phyloP scores from a whole-genome alignment of 2,888 invertebrate species.

The Onchidella celtica region DNA sequence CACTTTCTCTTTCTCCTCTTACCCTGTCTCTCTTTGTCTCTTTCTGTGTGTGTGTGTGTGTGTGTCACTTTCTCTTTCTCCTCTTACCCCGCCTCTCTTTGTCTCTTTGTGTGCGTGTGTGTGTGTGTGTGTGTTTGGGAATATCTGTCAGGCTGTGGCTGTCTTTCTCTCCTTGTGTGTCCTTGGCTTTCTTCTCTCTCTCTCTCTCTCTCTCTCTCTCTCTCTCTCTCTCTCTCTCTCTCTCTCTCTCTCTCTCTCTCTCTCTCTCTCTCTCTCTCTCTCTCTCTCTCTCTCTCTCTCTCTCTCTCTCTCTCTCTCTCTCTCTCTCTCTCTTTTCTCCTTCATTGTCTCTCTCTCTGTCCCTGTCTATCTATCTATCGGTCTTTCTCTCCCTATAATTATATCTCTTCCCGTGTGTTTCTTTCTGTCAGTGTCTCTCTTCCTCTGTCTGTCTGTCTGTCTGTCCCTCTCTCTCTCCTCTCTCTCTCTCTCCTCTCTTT shows the following conservation, averaged over 20 bases:
- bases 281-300: not conserved
- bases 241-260: not conserved
- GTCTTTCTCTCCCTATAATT: not conserved
- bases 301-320: not conserved
- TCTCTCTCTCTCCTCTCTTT: constrained; percentile 7
- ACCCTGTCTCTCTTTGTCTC: not conserved
- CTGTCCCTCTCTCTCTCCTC: not conserved
- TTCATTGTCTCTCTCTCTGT: not conserved
- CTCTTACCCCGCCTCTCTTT: not conserved
- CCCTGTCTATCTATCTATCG: not conserved
- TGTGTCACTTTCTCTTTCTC: not conserved
- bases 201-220: not conserved
- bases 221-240: not conserved
- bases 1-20: not conserved
- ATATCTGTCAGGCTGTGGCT: too few species aligned
- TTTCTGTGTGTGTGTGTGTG: not conserved
- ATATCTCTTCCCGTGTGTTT: not conserved
- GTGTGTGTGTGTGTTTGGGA: too few species aligned
- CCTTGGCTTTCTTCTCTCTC: not conserved
- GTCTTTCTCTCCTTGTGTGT: not conserved
- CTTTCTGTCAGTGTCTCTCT: not conserved
- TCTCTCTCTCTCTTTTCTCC: not conserved
- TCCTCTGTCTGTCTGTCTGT: not conserved
- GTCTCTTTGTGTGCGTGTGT: too few species aligned
- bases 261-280: not conserved